Evolutionary conservation across 2,113 vertebrate genomes (phyloP), one percentile per base, ranked within the genome.

Genomic region (Lampris megalopsis): DNA sequence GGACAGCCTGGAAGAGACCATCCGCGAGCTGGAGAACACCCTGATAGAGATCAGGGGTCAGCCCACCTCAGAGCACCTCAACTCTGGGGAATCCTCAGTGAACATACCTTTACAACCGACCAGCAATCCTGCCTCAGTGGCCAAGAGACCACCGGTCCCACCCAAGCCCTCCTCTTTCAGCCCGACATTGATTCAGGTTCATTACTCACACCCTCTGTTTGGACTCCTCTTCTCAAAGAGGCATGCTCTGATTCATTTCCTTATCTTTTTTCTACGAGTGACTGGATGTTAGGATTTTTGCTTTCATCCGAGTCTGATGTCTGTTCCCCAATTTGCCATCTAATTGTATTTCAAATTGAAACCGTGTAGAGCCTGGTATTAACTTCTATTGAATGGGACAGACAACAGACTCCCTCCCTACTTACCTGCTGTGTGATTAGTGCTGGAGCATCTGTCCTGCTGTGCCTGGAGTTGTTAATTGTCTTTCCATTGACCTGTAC

Each of bases 1-100:
- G 91, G 96, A 97, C 79, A 97, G 96, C 88, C 92, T 98, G 85
- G 97, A 99, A 83, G 97, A 99, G 81, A 97, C 95, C 0, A 96
- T 99, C 63, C 91, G 90, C 1, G 95, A 97, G 88, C 93, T 99
- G 87, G 97, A 99, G 76, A 94, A 94, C 65, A 95, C 96, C 61
- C 90, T 99, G 83, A 94, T 87, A 10, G 94, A 97, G 90, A 95
- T 99, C 86, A 87, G 94, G 53, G 82, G 90, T 60, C 92, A 94
- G 13, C 81, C 94, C 2, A 37, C 85, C 0, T 69, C 52, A 0
- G 91, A 84, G 0, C 62, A 79, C 1, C 62, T 77, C 0, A 73
- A 90, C 84, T 59, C 74, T 2, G 73, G 60, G 6, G 9, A 78
- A 8, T 1, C 11, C 53, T 48, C 50, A 38, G 5, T 13, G n/a